These are phyloP conservation scores for Myotis pilosus DNA, from an alignment of 2,797 vertebrate genomes.

Conservation along the genomic window DNA sequence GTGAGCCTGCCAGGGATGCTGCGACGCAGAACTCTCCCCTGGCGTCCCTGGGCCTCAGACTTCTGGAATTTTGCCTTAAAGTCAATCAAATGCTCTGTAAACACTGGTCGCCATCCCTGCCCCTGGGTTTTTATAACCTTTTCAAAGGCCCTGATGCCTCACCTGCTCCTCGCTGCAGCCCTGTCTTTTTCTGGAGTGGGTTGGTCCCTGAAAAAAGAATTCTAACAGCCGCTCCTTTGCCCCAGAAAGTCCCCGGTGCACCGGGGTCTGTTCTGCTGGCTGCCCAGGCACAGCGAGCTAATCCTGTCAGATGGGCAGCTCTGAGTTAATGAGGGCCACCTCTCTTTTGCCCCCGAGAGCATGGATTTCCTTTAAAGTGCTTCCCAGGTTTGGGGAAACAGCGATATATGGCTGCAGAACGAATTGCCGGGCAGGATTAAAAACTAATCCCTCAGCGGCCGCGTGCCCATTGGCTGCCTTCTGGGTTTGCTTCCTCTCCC, in stretches of 20 bases:
- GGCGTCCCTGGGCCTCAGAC: background rate
- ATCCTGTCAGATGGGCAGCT: constrained; percentile 32
- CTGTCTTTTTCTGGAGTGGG: background rate
- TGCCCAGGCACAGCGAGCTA: background rate
- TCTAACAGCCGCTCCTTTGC: background rate
- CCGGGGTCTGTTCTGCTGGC: background rate
- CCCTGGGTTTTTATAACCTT: background rate
- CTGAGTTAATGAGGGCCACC: background rate
- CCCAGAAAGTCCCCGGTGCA: fast-evolving
- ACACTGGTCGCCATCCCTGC: background rate
- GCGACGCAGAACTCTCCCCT: background rate
- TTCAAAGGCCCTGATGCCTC: background rate
- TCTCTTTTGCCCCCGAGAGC: background rate
- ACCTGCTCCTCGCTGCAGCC: background rate
- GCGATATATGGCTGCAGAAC: background rate
- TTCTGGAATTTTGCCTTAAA: constrained; percentile 35
- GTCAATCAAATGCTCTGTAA: constrained; percentile 27
- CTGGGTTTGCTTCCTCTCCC: background rate
- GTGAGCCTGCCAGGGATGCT: constrained; percentile 24
- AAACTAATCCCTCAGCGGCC: background rate
- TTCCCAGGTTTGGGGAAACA: background rate
- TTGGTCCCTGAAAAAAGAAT: background rate
- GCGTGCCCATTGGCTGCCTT: background rate
- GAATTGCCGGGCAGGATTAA: background rate
- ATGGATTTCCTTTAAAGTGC: constrained; percentile 8